These are phyloP conservation scores for Ariolimax columbianus DNA, from an alignment of 2,888 invertebrate genomes.

Conservation along the genomic window DNA sequence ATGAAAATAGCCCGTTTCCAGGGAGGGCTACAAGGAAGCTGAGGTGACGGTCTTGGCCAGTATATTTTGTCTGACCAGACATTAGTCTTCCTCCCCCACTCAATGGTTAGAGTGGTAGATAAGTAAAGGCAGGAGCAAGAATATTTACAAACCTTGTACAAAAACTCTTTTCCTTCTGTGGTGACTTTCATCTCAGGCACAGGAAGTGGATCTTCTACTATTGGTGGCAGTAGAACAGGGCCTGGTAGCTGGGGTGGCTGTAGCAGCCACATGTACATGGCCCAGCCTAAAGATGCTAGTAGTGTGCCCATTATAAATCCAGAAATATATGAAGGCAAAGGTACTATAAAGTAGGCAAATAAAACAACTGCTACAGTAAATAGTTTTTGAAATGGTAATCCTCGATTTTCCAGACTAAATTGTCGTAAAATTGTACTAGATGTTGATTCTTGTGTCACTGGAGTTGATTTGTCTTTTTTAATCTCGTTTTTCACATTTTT, in stretches of 20 bases:
- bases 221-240: conserved; percentile 60
- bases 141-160: conserved; percentile 67
- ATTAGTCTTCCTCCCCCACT: no score
- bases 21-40: no score
- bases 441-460: background rate
- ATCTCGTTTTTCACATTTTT: background rate
- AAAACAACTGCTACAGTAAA: conserved; percentile 54
- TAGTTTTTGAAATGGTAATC: conserved; percentile 57
- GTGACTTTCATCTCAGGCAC: conserved; percentile 70
- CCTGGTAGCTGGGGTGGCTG: conserved; percentile 61
- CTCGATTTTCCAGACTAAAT: conserved; percentile 25
- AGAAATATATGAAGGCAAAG: conserved; percentile 72
- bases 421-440: conserved; percentile 30
- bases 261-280: conserved; percentile 65
- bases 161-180: conserved; percentile 65
- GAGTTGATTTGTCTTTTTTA: background rate
- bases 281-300: conserved; percentile 62
- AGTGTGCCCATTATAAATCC: conserved; percentile 70
- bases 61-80: no score
- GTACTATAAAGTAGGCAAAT: conserved; percentile 69
- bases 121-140: background rate
- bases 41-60: no score
- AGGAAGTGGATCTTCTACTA: conserved; percentile 65
- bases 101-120: no score
- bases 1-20: no score